Evolutionary conservation across 2,113 vertebrate species (phyloP).

Genomic region (Arizona elegans): DNA sequence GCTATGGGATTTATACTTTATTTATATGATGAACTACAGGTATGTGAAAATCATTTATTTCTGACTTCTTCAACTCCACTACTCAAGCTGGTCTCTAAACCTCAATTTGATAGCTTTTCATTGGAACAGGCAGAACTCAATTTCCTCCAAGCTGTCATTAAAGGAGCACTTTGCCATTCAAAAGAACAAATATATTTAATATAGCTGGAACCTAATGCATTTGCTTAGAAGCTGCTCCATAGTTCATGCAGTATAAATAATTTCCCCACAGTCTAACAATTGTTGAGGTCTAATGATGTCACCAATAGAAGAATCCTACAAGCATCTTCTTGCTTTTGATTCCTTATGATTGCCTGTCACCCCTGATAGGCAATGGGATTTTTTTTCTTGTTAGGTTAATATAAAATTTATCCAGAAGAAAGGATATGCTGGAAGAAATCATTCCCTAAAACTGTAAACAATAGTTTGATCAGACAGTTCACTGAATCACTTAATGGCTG

Average conservation of each 20-base stretch:
- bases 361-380: neutral
- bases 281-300: neutral
- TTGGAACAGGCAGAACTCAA: neutral
- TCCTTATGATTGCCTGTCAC: conserved; percentile 2
- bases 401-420: conserved; percentile 10
- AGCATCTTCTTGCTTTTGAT: neutral
- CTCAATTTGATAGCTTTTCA: neutral
- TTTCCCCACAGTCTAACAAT: neutral
- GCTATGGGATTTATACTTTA: neutral
- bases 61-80: neutral
- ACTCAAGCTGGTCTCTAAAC: neutral
- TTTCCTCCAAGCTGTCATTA: neutral
- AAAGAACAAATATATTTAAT: neutral
- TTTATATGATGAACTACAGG: neutral
- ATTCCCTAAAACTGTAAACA: neutral
- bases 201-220: neutral
- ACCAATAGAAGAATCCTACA: neutral
- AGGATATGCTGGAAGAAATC: neutral
- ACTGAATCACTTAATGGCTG: conserved; percentile 14
- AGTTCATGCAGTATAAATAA: neutral
- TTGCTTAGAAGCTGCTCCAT: neutral
- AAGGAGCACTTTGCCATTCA: neutral
- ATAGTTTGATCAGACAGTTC: conserved; percentile 10
- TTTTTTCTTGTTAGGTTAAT: conserved; percentile 11
- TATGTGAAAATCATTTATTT: neutral